Base-by-base conservation (phyloP, 2,888 invertebrate species). In the Parthenolecanium corni region DNA sequence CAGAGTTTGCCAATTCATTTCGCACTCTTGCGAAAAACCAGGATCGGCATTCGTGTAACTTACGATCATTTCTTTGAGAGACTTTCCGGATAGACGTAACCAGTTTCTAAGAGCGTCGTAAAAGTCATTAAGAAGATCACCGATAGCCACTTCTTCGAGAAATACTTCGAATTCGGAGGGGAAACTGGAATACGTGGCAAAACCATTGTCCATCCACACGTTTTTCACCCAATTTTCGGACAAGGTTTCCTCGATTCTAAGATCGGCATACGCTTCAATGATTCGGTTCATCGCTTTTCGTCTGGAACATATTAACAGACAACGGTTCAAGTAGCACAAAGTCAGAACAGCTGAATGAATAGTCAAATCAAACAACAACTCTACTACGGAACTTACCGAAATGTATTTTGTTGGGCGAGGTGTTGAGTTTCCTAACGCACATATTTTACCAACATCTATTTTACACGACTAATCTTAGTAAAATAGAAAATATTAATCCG, bases 131-230 rank as follows among this genome's bases (percentile, higher is more conserved):
- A 61, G 6, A 5, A 49, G n/a, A 2, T 24, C 5, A n/a, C 38
- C 49, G n/a, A 61, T 51, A 18, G 36, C 21, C 14, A 61, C 23
- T 38, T 61, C 61, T 40, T 61, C 61, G 2, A 61, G 47, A 18
- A 46, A 16, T 3, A 61, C 51, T 38, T 61, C 61, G 51, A 38
- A 61, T 11, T 61, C 61, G 2, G 61, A 25, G 9, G 61, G 51
- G 40, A 61, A 61, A 16, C 14, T 24, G 6, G 51, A 31, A 23
- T 49, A 61, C n/a, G 38, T 1, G 5, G 40, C 23, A 23, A 61
- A 61, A 38, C 61, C 61, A 40, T 61, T 61, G n/a, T 51, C 36
- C 20, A 23, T n/a, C 61, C 61, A 61, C 9, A 61, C 61, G 20
- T 31, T 61, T 36, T 61, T 49, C 1, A 61, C 61, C 61, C 61